These are phyloP conservation scores for Apolygus lucorum DNA, from an alignment of 1,140 invertebrate species.

Conservation along the genomic window DNA sequence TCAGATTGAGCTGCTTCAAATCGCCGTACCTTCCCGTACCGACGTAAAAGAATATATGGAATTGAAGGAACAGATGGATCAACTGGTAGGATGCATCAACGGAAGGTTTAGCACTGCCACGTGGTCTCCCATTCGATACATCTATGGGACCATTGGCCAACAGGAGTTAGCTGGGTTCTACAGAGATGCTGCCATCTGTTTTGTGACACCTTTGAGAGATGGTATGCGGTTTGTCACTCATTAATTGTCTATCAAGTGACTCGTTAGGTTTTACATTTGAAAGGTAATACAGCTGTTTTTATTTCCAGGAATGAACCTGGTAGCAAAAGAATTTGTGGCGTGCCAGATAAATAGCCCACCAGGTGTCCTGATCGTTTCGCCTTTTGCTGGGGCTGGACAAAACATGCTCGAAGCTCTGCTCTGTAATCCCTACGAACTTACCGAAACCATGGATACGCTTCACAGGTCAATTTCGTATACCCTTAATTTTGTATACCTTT, in stretches of 20 bases:
- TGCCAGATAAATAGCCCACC: constrained; percentile 81
- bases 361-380: constrained; percentile 79
- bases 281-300: background rate
- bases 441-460: constrained; percentile 76
- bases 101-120: constrained; percentile 78
- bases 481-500: too few species aligned
- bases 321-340: constrained; percentile 87
- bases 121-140: constrained; percentile 85
- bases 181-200: constrained; percentile 70
- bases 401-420: constrained; percentile 85
- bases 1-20: constrained; percentile 62
- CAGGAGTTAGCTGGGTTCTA: constrained; percentile 77
- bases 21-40: constrained; percentile 79
- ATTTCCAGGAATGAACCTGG: constrained; percentile 64
- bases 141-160: constrained; percentile 79
- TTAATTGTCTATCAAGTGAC: background rate
- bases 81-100: constrained; percentile 77
- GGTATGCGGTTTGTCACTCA: constrained; percentile 56
- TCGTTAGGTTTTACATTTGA: too few species aligned
- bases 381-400: constrained; percentile 82
- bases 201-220: constrained; percentile 78
- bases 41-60: constrained; percentile 87
- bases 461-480: constrained; percentile 56
- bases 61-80: constrained; percentile 83
- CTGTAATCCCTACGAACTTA: constrained; percentile 83